phyloP scores from a whole-genome alignment of 2,797 vertebrate genomes.

The Aselliscus stoliczkanus region DNA sequence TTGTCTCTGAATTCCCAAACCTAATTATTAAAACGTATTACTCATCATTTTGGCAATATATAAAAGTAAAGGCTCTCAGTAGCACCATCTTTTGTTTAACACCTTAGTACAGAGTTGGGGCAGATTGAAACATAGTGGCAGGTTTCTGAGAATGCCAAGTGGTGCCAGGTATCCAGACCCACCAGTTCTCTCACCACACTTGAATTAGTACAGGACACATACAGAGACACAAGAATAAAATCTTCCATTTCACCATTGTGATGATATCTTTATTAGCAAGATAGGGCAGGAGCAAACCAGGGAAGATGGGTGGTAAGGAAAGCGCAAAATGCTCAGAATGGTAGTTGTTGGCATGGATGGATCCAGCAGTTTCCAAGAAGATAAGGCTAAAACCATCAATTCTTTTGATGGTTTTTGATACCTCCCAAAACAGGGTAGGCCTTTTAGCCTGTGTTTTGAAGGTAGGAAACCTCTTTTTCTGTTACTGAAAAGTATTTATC shows the following conservation, averaged over 20 bases:
- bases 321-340: neutral
- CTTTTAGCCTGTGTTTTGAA: neutral
- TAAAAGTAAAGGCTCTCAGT: neutral
- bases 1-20: neutral
- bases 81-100: neutral
- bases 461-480: neutral
- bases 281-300: neutral
- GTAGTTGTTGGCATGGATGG: neutral
- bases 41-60: neutral
- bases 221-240: neutral
- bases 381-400: neutral
- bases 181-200: neutral
- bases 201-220: neutral
- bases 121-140: neutral
- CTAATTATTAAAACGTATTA: neutral
- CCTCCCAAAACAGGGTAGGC: neutral
- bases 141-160: neutral
- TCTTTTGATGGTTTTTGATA: no score
- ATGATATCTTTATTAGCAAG: neutral
- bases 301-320: neutral
- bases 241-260: neutral
- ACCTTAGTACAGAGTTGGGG: fast-evolving
- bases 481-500: neutral
- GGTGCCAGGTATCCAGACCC: neutral
- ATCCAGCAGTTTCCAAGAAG: neutral